Evolutionary conservation across 2,888 invertebrate species (phyloP), one percentile per base, ranked within the genome.

Genomic region (Hemicrepidius hirtus): DNA sequence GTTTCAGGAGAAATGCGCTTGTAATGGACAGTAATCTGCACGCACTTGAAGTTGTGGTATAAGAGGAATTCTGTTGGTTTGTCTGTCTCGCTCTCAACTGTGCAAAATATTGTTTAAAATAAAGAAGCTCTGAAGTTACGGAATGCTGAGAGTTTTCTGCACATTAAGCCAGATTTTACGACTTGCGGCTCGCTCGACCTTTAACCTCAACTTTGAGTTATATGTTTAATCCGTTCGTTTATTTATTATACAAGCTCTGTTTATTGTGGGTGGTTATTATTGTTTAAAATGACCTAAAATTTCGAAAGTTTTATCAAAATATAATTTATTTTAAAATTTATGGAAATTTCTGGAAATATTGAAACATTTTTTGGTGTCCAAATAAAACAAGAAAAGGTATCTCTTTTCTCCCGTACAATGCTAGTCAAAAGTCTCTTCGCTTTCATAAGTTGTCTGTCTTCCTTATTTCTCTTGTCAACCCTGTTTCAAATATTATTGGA

Each of bases 141-240:
- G 69, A 66, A 73, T 63, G 69, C 37, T 55, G 37, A 73, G 66
- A 67, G 62, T 69, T 66, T 46, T 28, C 35, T 55, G 46, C 50
- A 49, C 68, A 72, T 68, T 72, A 72, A 68, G 63, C 24, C 41
- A 59, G 59, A 67, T 75, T 72, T 72, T 66, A 75, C 75, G 70
- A 73, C 66, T 73, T 62, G 75, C 72, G 75, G 75, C 71, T 66
- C 57, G 65, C 65, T 67, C 64, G 73, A 75, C 75, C 75, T 71
- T 60, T 68, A 63, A 75, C 73, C 73, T 49, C 67, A 59, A 60
- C 67, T 68, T 75, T 73, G 75, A 75, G 59, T 75, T 75, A 73
- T 75, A 73, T 57, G 70, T 68, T 71, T 68, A 68, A 69, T 65
- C 72, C 71, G 59, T 67, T 71, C 40, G 63, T 67, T 72, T 75